phyloP scores from a whole-genome alignment of 2,888 invertebrate species.

The Lasioglossum calceatum region DNA sequence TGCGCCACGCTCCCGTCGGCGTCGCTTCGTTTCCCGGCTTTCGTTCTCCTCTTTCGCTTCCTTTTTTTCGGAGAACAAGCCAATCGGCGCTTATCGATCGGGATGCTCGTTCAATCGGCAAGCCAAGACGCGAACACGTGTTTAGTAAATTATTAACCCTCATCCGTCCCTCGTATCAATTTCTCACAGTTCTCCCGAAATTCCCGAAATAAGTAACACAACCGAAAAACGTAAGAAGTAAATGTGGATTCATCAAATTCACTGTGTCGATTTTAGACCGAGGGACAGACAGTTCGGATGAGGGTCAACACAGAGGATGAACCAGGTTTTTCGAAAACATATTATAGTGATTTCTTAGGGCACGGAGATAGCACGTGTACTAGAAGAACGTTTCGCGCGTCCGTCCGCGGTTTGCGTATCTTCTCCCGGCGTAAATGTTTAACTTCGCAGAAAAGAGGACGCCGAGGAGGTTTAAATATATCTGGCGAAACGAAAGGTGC shows the following conservation, averaged over 20 bases:
- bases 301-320: too few relatives aligned
- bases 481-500: conserved; percentile 20
- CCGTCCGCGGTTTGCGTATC: conserved; percentile 14
- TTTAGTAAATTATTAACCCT: conserved; percentile 23
- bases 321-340: not conserved
- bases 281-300: too few relatives aligned
- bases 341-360: not conserved
- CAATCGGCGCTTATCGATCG: conserved; percentile 41
- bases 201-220: too few relatives aligned
- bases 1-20: not conserved
- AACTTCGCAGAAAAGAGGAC: conserved; percentile 31
- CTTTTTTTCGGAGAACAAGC: not conserved
- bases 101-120: conserved; percentile 29
- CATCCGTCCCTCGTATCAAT: too few relatives aligned
- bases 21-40: not conserved
- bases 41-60: not conserved
- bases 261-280: too few relatives aligned
- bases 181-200: too few relatives aligned
- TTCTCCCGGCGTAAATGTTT: conserved; percentile 39
- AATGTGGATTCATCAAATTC: too few relatives aligned
- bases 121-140: not conserved
- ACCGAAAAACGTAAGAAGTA: too few relatives aligned
- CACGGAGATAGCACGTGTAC: not conserved
- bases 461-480: conserved; percentile 30
- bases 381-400: not conserved